Conservation (phyloP, 2,888 invertebrate genomes). For the Drosophila ustulata region DNA sequence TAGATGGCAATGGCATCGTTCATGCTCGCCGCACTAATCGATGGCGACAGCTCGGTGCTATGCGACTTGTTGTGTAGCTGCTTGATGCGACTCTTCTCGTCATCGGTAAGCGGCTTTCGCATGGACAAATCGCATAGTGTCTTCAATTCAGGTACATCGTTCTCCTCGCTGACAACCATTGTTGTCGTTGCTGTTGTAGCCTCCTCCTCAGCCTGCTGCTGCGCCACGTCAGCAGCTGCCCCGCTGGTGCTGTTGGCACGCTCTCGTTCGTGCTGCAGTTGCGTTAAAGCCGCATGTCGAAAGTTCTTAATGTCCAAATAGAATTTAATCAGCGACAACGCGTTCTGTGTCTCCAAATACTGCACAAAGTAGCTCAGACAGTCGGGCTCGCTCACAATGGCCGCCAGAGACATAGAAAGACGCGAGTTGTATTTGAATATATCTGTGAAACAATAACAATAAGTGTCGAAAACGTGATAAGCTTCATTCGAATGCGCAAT, state of each 20-base stretch:
- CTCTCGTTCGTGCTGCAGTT: constrained; percentile 64
- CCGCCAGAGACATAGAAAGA: constrained; percentile 90
- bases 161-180: constrained; percentile 46
- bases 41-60: constrained; percentile 40
- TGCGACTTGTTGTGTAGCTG: constrained; percentile 58
- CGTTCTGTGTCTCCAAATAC: constrained; percentile 92
- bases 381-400: constrained; percentile 91
- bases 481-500: constrained; percentile 30
- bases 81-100: constrained; percentile 84
- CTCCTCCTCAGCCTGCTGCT: constrained; percentile 7
- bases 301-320: constrained; percentile 92
- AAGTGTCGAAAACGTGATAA: constrained; percentile 36
- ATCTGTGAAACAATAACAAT: constrained; percentile 57
- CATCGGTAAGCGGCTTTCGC: constrained; percentile 84
- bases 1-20: constrained; percentile 85
- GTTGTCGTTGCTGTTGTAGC: not conserved
- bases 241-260: not conserved
- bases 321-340: constrained; percentile 89
- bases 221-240: constrained; percentile 1
- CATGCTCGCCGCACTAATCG: constrained; percentile 72
- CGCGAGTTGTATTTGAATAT: constrained; percentile 84
- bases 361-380: constrained; percentile 94
- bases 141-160: constrained; percentile 83
- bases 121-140: constrained; percentile 83
- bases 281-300: constrained; percentile 84